Base-by-base conservation (phyloP, 2,797 vertebrate species). In the Bufotes viridis region DNA sequence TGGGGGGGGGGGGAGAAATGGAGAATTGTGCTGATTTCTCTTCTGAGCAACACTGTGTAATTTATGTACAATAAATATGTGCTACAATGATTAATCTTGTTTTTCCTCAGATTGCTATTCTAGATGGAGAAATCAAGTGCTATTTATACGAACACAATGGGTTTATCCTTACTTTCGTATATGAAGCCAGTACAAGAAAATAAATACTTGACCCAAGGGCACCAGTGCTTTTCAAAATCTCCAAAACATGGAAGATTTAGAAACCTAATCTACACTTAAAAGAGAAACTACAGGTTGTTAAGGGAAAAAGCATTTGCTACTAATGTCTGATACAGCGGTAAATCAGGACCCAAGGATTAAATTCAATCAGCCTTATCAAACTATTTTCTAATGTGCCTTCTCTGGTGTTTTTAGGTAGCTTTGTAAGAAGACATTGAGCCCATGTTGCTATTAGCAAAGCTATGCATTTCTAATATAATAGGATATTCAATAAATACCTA, bases 121-220 rank as follows among this genome's bases (percentile, higher is more conserved):
- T 83, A 85, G 83, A 89, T 86, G 83, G 83, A 89, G 87, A 89
- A 89, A 89, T 89, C 87, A 89, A 85, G 81, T 85, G 78, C 87
- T 89, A 89, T 89, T 89, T 89, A 89, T 89, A 89, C 83, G 78
- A 70, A 85, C 83, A 86, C 87, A 89, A 89, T 89, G 87, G 78
- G 83, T 81, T 89, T 85, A 86, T 85, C 87, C 87, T 85, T 89
- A 60, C 67, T 29, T 81, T 89, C 87, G 82, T 60, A 85, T 82
- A 86, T 53, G 70, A 67, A 89, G 87, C 69, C 87, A 78, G 76
- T 85, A 89, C 78, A 89, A 89, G 87, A 89, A 89, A 84, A 89
- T 83, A 89, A 89, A 89, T 89, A 89, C 87, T 85, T 89, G 87
- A 89, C 87, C 87, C 87, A 89, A 89, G 87, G 87, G 87, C 87